Evolutionary conservation across 2,113 vertebrate genomes (phyloP).

Genomic region (Micronycteris hirsuta): DNA sequence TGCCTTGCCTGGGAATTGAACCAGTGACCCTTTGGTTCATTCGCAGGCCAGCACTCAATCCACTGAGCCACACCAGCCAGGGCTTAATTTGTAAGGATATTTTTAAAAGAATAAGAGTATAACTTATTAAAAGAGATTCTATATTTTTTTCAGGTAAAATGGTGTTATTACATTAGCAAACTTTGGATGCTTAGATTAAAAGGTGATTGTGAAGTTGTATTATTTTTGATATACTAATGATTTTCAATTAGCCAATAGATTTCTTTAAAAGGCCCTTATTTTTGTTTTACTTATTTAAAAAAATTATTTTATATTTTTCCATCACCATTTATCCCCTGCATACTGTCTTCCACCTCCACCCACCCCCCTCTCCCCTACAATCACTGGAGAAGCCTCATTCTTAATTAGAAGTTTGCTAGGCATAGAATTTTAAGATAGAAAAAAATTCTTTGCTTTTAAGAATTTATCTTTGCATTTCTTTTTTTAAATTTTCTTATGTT

Average conservation of each 20-base stretch:
- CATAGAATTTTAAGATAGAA: neutral
- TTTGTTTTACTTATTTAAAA: no score
- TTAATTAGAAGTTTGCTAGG: neutral
- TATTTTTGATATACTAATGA: neutral
- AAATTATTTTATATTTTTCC: no score
- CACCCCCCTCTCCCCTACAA: no score
- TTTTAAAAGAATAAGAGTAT: neutral
- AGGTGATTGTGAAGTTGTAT: neutral
- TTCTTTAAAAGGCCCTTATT: neutral
- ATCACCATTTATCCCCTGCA: no score
- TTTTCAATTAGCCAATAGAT: neutral
- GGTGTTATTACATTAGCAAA: neutral
- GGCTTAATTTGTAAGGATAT: neutral
- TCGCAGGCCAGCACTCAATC: no score
- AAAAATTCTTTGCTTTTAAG: neutral
- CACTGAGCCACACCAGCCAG: no score
- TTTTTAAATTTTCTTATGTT: neutral
- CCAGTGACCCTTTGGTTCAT: no score
- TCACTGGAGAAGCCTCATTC: neutral
- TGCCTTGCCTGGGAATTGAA: no score
- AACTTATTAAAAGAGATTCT: neutral
- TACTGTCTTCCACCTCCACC: no score
- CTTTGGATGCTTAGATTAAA: neutral
- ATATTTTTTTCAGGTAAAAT: neutral
- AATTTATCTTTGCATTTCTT: neutral